Evolutionary conservation across 2,797 vertebrate genomes (phyloP), one percentile per base, ranked within the genome.

Genomic region (Thunnus albacares): DNA sequence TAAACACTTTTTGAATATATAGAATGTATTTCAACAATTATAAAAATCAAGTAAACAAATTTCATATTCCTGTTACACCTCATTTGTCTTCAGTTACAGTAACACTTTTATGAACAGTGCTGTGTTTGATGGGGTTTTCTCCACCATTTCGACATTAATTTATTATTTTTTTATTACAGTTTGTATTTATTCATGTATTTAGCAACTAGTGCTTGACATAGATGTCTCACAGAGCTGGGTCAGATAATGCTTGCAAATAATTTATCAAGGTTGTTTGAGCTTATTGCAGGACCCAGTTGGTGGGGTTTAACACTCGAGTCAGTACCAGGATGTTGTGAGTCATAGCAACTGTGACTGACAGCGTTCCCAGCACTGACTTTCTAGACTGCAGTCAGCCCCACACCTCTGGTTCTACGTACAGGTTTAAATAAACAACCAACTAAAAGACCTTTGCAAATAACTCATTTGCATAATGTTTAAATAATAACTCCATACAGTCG

Each of bases 111-210:
- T 85, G 41, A 75, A 60, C 49, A 76, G 77, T 88, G 85, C 79
- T 88, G 85, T 82, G 73, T 82, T 87, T 82, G 58, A 75, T 53
- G 26, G 75, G 49, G 41, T 87, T 87, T 87, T 80, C 67, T 59
- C 65, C 78, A 76, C 83, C 85, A 89, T 91, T 88, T 90, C 86
- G 86, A 91, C 68, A 83, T 93, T 92, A 91, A 95, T 92, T 95
- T 94, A 93, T 94, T 93, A 72, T 73, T 70, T 67, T 63, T 80
- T 79, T 84, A 83, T 71, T 68, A 67, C 83, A 78, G 80, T 90
- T 87, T 90, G 80, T 94, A 94, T 94, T 93, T 90, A 94, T 92
- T 94, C 77, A 28, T 71, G 81, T 71, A 83, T 87, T 91, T 60
- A 82, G 71, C 78, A 84, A 78, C 30, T 53, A 26, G 33, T 67